These are phyloP conservation scores for Hemicentrotus pulcherrimus DNA, from an alignment of 35 echinoderm and acorn worm genomes.

Conservation along the genomic window DNA sequence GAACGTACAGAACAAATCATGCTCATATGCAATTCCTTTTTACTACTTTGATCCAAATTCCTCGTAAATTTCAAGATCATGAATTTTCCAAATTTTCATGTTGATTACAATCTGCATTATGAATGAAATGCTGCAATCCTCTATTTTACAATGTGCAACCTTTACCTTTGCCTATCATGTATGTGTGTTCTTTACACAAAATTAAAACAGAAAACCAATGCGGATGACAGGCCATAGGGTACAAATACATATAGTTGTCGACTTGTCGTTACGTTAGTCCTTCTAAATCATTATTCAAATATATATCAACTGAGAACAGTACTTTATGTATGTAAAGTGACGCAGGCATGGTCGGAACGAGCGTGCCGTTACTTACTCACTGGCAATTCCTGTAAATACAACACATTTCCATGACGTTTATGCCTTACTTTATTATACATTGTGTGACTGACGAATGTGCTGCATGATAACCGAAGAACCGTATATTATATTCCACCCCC, in stretches of 20 bases:
- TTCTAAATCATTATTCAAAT: conserved; percentile 6
- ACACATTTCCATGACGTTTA: not conserved
- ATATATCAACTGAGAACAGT: not conserved
- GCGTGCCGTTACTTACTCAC: not conserved
- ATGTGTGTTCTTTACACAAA: not conserved
- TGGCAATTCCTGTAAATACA: conserved; percentile 1
- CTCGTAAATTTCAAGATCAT: not conserved
- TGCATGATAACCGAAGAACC: not conserved
- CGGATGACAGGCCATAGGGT: not conserved
- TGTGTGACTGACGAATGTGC: conserved; percentile 8
- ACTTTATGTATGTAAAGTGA: not conserved
- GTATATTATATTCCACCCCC: not conserved
- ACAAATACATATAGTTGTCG: not conserved
- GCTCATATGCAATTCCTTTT: not conserved
- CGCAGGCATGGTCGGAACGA: not conserved
- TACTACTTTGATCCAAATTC: not conserved
- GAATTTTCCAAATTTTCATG: not conserved
- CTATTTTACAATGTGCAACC: not conserved
- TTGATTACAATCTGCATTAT: conserved; percentile 1
- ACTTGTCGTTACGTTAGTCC: not conserved
- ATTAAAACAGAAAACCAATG: not conserved
- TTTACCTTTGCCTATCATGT: not conserved
- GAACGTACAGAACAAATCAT: not conserved
- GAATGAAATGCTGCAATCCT: conserved; percentile 32
- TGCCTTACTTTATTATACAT: not conserved